Percentiles rank a stretch among this genome's conserved stretches.
These are phyloP conservation scores for Zaprionus ghesquierei DNA, from an alignment of 1,140 invertebrate genomes.

Conservation along the genomic window DNA sequence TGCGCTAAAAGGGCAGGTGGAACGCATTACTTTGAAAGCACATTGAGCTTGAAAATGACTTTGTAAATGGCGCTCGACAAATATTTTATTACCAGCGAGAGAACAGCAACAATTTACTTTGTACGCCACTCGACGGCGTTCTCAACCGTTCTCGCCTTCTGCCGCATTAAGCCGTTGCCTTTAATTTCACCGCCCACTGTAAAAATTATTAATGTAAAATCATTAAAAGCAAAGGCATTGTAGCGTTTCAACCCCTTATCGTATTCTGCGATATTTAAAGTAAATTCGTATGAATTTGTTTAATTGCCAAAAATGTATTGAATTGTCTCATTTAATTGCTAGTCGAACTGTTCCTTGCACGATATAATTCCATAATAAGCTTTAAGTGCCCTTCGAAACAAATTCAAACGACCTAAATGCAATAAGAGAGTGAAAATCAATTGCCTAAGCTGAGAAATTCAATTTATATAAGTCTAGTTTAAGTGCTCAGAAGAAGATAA, in stretches of 20 bases:
- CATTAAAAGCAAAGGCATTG: conserved; percentile 1
- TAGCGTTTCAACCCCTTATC: neutral
- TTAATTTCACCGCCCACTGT: neutral
- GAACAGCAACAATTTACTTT: conserved; percentile 71
- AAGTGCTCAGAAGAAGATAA: too few relatives aligned
- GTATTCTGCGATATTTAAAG: neutral
- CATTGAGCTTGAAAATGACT: conserved; percentile 81
- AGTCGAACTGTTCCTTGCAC: neutral
- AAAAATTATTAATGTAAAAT: conserved; percentile 30
- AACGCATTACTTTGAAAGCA: conserved; percentile 75
- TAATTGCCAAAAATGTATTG: neutral
- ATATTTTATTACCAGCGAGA: conserved; percentile 72
- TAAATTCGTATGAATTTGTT: neutral
- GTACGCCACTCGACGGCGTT: conserved; percentile 4
- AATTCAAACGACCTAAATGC: neutral
- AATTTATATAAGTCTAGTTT: neutral
- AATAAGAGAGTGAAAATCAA: neutral
- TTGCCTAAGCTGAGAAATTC: neutral
- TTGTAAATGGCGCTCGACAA: conserved; percentile 79
- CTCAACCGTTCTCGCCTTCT: conserved; percentile 4
- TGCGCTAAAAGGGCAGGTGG: conserved; percentile 52
- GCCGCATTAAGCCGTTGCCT: conserved; percentile 10
- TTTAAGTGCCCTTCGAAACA: neutral
- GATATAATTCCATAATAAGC: neutral
- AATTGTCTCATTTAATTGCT: neutral